Conservation (phyloP, 2,888 invertebrate species). For the Ariolimax columbianus region DNA sequence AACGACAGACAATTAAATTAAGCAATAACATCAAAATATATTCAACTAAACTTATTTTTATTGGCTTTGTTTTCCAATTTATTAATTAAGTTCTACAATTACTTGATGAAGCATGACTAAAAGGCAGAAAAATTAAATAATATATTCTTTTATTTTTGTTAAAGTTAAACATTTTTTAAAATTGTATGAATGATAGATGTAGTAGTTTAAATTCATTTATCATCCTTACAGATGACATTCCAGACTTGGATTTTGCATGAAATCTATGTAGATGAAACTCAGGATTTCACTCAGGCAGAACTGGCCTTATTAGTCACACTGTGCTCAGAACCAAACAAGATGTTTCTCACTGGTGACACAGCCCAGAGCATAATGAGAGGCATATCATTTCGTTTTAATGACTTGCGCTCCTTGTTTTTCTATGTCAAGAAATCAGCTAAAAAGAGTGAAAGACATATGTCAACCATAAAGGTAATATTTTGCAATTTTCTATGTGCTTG, state of each 20-base stretch:
- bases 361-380: slow-evolving; percentile 76
- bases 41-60: no score
- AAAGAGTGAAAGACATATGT: slow-evolving; percentile 9
- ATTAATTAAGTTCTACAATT: no score
- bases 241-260: slow-evolving; percentile 39
- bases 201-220: no score
- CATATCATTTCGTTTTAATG: slow-evolving; percentile 72
- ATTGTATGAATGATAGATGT: no score
- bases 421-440: slow-evolving; percentile 63
- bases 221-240: slow-evolving; percentile 27
- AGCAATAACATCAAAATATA: no score
- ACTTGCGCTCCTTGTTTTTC: slow-evolving; percentile 70
- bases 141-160: no score
- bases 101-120: no score
- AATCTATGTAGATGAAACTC: slow-evolving; percentile 74
- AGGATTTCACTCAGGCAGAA: slow-evolving; percentile 75
- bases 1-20: no score
- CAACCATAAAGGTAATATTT: slow-evolving; percentile 32
- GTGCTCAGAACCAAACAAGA: slow-evolving; percentile 69
- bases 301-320: slow-evolving; percentile 67
- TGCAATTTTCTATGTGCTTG: background rate
- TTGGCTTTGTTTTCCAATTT: no score
- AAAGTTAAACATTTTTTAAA: no score
- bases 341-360: slow-evolving; percentile 75
- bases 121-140: no score